A percentile compares a stretch with the other conserved stretches of the same genome.
These are phyloP conservation scores for Merops nubicus DNA, from an alignment of 2,113 vertebrate species.

Conservation along the genomic window DNA sequence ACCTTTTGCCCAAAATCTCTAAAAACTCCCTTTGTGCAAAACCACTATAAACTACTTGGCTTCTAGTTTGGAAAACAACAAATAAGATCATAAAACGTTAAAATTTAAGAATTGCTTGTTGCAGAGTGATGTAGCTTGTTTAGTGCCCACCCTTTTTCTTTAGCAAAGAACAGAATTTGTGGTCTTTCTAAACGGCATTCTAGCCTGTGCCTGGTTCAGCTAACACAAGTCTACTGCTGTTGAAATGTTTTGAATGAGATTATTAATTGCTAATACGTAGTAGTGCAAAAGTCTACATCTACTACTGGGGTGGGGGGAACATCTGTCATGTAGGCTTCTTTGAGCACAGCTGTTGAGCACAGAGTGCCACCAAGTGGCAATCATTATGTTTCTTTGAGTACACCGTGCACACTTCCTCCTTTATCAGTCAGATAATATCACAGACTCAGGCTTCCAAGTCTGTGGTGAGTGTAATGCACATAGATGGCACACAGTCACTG, in stretches of 20 bases:
- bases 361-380: slow-evolving; percentile 22
- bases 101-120: background rate
- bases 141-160: background rate
- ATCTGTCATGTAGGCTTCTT: rapidly evolving
- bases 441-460: background rate
- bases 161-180: background rate
- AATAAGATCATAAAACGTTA: background rate
- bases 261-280: background rate
- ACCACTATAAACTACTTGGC: background rate
- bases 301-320: background rate
- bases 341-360: background rate
- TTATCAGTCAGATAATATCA: background rate
- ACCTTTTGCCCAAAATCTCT: background rate
- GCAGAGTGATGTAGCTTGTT: background rate
- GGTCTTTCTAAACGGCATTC: background rate
- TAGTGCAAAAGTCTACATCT: background rate
- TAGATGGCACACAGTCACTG: background rate
- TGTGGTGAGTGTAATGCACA: background rate
- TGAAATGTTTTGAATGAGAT: background rate
- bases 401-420: background rate
- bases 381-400: background rate
- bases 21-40: background rate
- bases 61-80: background rate
- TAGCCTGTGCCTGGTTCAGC: background rate
- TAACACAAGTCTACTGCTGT: background rate